Conservation (phyloP, 2,888 invertebrate genomes). For the Vannuccia rotundouncinata region DNA sequence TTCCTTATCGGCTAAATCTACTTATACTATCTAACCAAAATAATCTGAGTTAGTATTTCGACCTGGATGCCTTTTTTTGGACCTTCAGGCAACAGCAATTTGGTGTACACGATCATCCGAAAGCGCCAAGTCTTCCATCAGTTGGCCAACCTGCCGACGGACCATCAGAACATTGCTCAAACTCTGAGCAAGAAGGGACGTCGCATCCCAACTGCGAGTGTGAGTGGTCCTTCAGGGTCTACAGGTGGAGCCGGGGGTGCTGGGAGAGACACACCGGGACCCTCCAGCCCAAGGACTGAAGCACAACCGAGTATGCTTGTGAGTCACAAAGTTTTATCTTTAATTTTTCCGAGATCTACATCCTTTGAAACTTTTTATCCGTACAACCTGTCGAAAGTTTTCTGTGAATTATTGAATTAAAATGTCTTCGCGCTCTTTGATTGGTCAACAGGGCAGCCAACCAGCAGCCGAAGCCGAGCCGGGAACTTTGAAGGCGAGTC, state of each 20-base stretch:
- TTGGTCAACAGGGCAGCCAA: constrained; percentile 49
- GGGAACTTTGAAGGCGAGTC: constrained; percentile 79
- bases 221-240: constrained; percentile 82
- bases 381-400: too few species aligned
- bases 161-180: constrained; percentile 61
- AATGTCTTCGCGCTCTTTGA: background rate
- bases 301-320: too few species aligned
- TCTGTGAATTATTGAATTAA: too few species aligned
- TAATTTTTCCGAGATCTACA: too few species aligned
- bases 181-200: constrained; percentile 60
- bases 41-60: constrained; percentile 17
- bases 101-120: constrained; percentile 95
- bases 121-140: constrained; percentile 96
- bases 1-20: too few species aligned
- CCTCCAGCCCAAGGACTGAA: too few species aligned
- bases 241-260: constrained; percentile 46
- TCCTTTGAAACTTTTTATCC: too few species aligned
- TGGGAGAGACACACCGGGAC: background rate
- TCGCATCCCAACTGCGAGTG: constrained; percentile 54
- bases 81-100: constrained; percentile 78
- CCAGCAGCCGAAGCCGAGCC: constrained; percentile 56
- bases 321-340: too few species aligned
- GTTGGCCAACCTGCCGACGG: constrained; percentile 89
- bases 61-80: constrained; percentile 1
- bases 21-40: constrained; percentile 2